These are phyloP conservation scores for Onchidella celtica DNA, from an alignment of 2,888 invertebrate genomes.

Conservation along the genomic window DNA sequence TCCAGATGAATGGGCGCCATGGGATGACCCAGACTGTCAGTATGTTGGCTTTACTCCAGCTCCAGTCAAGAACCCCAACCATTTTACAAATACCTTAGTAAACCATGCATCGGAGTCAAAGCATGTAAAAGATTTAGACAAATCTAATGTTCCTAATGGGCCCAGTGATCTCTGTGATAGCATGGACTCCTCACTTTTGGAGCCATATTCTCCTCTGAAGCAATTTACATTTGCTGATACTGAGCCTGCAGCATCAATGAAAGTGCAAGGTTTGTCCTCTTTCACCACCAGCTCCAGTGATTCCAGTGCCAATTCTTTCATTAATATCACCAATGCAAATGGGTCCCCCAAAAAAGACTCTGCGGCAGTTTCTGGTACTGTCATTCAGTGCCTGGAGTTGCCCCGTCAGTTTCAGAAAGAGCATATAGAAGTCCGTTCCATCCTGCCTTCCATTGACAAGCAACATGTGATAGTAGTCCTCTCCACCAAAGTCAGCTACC, in stretches of 20 bases:
- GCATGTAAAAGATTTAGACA: conserved; percentile 42
- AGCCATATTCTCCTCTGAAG: conserved; percentile 41
- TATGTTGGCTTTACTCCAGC: conserved; percentile 73
- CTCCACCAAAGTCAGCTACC: conserved; percentile 58
- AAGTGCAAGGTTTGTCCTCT: conserved; percentile 29
- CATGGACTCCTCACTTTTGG: conserved; percentile 40
- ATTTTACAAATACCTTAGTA: conserved; percentile 45
- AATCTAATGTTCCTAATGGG: conserved; percentile 48
- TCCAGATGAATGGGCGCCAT: conserved; percentile 53
- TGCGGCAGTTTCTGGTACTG: conserved; percentile 59
- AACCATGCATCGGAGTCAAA: conserved; percentile 33
- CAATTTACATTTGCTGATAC: conserved; percentile 39
- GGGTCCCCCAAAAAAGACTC: conserved; percentile 39
- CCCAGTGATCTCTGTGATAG: conserved; percentile 53
- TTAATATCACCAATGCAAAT: conserved; percentile 50
- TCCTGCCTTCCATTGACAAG: conserved; percentile 87
- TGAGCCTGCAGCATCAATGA: conserved; percentile 23
- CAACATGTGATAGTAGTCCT: conserved; percentile 83
- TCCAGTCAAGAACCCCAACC: conserved; percentile 51
- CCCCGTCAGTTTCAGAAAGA: conserved; percentile 73
- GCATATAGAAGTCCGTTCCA: conserved; percentile 84
- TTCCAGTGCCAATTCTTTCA: conserved; percentile 38
- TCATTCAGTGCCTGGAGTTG: conserved; percentile 76
- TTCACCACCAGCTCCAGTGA: conserved; percentile 35
- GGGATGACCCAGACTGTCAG: conserved; percentile 66